Conservation (phyloP, 2,797 vertebrate genomes). For the Triplophysa bombifrons region DNA sequence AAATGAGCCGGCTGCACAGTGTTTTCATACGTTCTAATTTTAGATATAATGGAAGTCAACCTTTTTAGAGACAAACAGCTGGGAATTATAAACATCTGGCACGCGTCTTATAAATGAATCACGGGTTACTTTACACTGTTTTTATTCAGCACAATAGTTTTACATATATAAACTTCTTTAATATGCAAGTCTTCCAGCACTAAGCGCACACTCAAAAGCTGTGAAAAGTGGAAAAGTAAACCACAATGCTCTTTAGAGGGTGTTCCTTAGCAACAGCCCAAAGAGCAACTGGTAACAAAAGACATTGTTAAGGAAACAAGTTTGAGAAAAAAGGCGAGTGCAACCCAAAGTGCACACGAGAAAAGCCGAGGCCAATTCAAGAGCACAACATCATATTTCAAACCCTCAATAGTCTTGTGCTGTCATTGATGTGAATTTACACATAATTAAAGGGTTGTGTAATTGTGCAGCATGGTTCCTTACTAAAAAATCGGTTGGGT, state of each 20-base stretch:
- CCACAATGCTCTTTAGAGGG: neutral
- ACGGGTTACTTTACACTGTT: neutral
- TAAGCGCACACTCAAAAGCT: constrained; percentile 8
- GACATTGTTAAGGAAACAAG: constrained; percentile 24
- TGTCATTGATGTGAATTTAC: constrained; percentile 3
- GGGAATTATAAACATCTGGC: neutral
- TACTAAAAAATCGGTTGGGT: constrained; percentile 8
- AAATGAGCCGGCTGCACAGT: constrained; percentile 9
- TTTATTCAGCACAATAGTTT: neutral
- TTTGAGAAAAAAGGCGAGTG: neutral
- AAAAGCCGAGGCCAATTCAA: constrained; percentile 6
- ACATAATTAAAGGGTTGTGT: constrained; percentile 31
- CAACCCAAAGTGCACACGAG: neutral
- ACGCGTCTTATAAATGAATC: neutral
- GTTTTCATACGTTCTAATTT: constrained; percentile 31
- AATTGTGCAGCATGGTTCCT: constrained; percentile 31
- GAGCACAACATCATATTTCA: constrained; percentile 16
- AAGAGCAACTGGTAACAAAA: constrained; percentile 14
- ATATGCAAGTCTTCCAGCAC: neutral
- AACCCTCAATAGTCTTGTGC: constrained; percentile 14
- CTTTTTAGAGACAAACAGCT: neutral
- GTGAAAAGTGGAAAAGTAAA: neutral
- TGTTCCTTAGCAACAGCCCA: constrained; percentile 52
- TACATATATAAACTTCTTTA: neutral
- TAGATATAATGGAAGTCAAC: constrained; percentile 13